Evolutionary conservation across 2,888 invertebrate genomes (phyloP), one percentile per base, ranked within the genome.

Genomic region (Chorisops tibialis): DNA sequence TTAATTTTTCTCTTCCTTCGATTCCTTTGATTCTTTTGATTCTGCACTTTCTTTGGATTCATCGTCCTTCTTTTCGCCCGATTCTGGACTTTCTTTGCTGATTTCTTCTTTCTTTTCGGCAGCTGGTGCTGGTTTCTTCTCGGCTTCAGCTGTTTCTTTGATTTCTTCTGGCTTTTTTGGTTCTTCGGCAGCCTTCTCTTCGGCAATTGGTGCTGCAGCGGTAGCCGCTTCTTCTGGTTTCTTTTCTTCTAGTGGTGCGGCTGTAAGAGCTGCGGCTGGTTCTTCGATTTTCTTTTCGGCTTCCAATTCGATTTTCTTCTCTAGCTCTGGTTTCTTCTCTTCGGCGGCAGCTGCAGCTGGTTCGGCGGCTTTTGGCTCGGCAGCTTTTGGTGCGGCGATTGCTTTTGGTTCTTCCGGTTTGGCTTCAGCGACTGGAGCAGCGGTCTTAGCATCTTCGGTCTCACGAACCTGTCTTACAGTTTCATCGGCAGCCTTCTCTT

Each of bases 21-120:
- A 56, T 16, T 56, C 43, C 43, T 56, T 56, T 45, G 43, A 16
- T 56, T 56, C 56, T 12, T 56, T 56, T 18, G 56, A 56, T 68
- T 73, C 73, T 60, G 70, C 68, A 64, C 72, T 75, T 65, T 75
- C 72, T 68, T 73, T 72, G 49, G 75, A 73, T 65, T 73, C 72
- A 63, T 72, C 70, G 56, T 19, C 43, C 39, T 64, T 67, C 11
- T 65, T 56, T 19, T 56, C 56, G 9, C 30, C 59, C 11, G 48
- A 39, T 54, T 18, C 54, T 19, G 59, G 12, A 35, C 68, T 65
- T 69, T 64, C 64, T 71, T 73, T 59, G 71, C 68, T 19, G 60
- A 41, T 41, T 71, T 67, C 37, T 67, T 60, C 56, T 61, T 64
- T 49, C 48, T 50, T 65, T 5, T 30, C 49, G 30, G 35, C 35